phyloP scores from a whole-genome alignment of 2,888 invertebrate genomes.

The Cerceris ruficornis region DNA sequence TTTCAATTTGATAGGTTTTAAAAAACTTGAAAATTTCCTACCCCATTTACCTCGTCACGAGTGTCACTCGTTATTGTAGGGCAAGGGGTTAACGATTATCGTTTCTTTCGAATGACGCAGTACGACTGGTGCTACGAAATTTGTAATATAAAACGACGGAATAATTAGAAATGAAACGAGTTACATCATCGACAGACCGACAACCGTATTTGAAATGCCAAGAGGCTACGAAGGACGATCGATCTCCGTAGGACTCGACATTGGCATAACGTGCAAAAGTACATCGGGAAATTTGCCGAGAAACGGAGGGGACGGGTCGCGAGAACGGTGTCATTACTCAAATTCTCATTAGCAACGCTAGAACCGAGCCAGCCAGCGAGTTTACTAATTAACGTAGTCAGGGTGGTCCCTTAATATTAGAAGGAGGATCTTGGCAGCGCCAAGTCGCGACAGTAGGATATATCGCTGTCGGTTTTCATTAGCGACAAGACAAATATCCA shows the following conservation, averaged over 20 bases:
- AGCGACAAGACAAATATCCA: slow-evolving; percentile 63
- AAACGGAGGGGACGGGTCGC: slow-evolving; percentile 64
- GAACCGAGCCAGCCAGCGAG: slow-evolving; percentile 73
- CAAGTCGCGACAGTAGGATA: slow-evolving; percentile 67
- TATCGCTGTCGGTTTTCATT: slow-evolving; percentile 73
- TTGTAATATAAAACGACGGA: no score
- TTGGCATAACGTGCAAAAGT: slow-evolving; percentile 62
- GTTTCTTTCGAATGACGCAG: no score
- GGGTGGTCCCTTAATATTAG: slow-evolving; percentile 72
- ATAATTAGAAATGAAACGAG: no score
- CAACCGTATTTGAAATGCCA: neutral
- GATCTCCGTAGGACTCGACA: slow-evolving; percentile 50
- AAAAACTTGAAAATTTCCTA: no score
- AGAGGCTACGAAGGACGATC: slow-evolving; percentile 53
- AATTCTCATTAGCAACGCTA: slow-evolving; percentile 77
- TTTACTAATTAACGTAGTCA: slow-evolving; percentile 77
- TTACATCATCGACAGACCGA: no score
- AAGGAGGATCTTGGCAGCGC: slow-evolving; percentile 54
- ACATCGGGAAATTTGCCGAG: slow-evolving; percentile 63
- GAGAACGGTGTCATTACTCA: slow-evolving; percentile 76
- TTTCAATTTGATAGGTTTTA: no score
- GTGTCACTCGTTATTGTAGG: no score
- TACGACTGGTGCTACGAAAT: no score
- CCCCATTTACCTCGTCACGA: no score
- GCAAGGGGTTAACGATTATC: no score